phyloP scores from a whole-genome alignment of 2,797 vertebrate genomes.

The Scleropages formosus region DNA sequence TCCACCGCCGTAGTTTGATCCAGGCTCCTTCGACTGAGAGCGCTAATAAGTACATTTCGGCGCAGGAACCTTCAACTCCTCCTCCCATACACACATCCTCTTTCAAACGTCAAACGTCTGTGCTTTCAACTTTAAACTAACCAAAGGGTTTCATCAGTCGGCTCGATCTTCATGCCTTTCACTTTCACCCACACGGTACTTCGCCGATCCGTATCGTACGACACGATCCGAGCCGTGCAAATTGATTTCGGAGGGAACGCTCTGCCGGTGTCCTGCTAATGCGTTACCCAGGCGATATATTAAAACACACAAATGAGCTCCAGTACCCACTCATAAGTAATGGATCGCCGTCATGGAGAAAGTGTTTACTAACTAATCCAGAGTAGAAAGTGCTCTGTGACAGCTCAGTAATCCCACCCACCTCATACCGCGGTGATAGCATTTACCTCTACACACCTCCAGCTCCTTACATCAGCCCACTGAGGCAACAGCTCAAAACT shows the following conservation, averaged over 20 bases:
- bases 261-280: neutral
- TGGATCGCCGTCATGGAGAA: neutral
- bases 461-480: neutral
- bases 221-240: neutral
- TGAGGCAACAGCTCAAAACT: slow-evolving; percentile 6
- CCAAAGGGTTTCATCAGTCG: too few relatives aligned
- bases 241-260: neutral
- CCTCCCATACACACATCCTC: too few relatives aligned
- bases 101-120: too few relatives aligned
- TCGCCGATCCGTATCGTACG: too few relatives aligned
- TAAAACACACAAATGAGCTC: slow-evolving; percentile 12
- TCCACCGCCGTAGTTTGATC: too few relatives aligned
- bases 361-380: too few relatives aligned
- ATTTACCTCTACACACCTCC: neutral
- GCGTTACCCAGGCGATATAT: neutral
- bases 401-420: neutral
- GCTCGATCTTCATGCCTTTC: too few relatives aligned
- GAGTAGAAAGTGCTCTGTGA: neutral
- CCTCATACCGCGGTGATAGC: neutral
- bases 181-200: too few relatives aligned
- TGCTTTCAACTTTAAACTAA: too few relatives aligned
- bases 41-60: too few relatives aligned
- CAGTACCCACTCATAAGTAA: neutral
- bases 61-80: too few relatives aligned
- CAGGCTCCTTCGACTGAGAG: too few relatives aligned